Evolutionary conservation across 1,140 invertebrate genomes (phyloP).

Genomic region (Lasioglossum baleicum): DNA sequence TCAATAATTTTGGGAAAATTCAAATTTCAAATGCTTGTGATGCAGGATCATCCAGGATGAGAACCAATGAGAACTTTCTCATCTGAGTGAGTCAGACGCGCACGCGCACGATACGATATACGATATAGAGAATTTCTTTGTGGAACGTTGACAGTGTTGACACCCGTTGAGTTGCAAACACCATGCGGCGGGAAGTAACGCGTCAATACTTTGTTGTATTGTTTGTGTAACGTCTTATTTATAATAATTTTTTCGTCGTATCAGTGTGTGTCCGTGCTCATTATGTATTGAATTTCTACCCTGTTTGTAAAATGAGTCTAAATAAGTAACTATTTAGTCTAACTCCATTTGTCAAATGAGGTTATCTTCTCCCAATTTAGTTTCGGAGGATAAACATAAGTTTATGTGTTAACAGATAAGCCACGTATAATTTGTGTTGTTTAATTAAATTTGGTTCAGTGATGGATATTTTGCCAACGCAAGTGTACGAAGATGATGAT

Average conservation of each 20-base stretch:
- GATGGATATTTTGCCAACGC: constrained; percentile 59
- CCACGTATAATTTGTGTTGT: not conserved
- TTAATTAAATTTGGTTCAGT: not conserved
- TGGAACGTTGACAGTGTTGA: too few relatives aligned
- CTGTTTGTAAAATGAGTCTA: too few relatives aligned
- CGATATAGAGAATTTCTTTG: constrained; percentile 4
- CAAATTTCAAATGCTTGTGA: too few relatives aligned
- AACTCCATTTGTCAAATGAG: not conserved
- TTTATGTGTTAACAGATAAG: not conserved
- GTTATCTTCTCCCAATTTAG: not conserved
- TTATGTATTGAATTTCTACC: too few relatives aligned
- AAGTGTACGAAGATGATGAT: constrained; percentile 48
- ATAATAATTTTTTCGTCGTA: not conserved
- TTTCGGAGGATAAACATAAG: not conserved
- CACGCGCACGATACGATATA: too few relatives aligned
- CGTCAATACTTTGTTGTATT: not conserved
- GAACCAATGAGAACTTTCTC: too few relatives aligned
- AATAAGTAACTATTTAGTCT: too few relatives aligned
- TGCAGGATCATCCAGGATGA: too few relatives aligned
- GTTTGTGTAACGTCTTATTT: not conserved
- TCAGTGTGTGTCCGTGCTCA: not conserved
- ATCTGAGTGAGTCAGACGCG: too few relatives aligned
- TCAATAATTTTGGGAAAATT: too few relatives aligned
- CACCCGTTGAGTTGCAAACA: too few relatives aligned
- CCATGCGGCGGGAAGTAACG: not conserved